Conservation (phyloP, 2,113 vertebrate species). For the Sminthopsis crassicaudata region DNA sequence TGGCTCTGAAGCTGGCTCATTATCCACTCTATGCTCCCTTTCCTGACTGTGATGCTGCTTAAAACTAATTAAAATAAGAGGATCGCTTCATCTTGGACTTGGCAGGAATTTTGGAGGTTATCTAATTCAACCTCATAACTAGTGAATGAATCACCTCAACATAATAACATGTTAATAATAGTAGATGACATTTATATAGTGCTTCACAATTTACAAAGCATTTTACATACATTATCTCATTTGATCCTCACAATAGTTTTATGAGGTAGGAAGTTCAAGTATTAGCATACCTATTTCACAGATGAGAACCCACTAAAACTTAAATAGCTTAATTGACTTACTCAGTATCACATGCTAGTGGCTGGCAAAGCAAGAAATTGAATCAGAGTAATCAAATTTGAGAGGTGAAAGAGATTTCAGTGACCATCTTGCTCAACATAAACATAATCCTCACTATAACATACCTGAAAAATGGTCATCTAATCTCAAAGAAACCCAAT, state of each 20-base stretch:
- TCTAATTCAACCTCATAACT: background rate
- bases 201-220: background rate
- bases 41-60: background rate
- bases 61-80: background rate
- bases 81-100: background rate
- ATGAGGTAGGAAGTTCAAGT: background rate
- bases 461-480: background rate
- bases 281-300: background rate
- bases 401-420: background rate
- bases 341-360: background rate
- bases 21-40: background rate
- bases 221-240: conserved; percentile 5
- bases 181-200: background rate
- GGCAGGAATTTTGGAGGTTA: background rate
- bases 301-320: conserved; percentile 13
- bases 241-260: background rate
- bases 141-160: background rate
- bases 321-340: conserved; percentile 12
- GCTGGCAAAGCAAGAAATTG: background rate
- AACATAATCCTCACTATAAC: background rate
- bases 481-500: background rate
- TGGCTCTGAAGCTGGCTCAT: background rate
- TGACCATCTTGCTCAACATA: background rate
- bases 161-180: background rate
- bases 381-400: background rate